Conservation (phyloP, 2,888 invertebrate genomes). For the Melieria crassipennis region DNA sequence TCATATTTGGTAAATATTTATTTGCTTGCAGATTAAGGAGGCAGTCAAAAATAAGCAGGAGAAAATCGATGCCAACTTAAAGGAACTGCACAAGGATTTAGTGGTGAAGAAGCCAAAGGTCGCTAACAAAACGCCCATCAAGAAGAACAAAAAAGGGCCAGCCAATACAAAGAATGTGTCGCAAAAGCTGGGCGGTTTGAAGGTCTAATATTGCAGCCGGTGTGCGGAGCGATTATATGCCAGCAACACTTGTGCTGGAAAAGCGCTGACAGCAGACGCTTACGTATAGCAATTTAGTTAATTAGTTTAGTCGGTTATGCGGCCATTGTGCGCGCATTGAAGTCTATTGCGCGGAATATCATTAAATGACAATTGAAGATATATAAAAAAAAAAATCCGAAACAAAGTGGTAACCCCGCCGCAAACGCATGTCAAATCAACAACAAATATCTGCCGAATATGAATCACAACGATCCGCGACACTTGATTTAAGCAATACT, state of each 20-base stretch:
- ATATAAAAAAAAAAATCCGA: too few species aligned
- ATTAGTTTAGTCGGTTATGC: neutral
- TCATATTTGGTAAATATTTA: neutral
- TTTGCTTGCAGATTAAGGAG: slow-evolving; percentile 59
- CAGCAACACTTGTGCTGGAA: neutral
- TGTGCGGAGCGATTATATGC: neutral
- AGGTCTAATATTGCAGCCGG: slow-evolving; percentile 50
- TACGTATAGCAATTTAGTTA: neutral
- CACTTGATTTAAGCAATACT: too few species aligned
- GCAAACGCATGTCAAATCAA: too few species aligned
- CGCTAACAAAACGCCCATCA: slow-evolving; percentile 45
- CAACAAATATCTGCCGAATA: too few species aligned
- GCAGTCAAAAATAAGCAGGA: slow-evolving; percentile 61
- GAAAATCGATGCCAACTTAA: slow-evolving; percentile 60
- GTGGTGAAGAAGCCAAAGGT: slow-evolving; percentile 61
- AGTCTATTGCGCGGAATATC: too few species aligned
- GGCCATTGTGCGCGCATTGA: too few species aligned
- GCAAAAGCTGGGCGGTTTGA: slow-evolving; percentile 57
- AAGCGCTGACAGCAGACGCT: too few species aligned
- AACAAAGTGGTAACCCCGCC: too few species aligned
- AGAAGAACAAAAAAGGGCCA: slow-evolving; percentile 55
- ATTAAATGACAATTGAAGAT: too few species aligned
- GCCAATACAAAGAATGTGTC: slow-evolving; percentile 58
- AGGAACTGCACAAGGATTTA: slow-evolving; percentile 63
- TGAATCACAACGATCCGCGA: too few species aligned